Conservation (phyloP, 2,113 vertebrate genomes). For the Crotalus helleri region DNA sequence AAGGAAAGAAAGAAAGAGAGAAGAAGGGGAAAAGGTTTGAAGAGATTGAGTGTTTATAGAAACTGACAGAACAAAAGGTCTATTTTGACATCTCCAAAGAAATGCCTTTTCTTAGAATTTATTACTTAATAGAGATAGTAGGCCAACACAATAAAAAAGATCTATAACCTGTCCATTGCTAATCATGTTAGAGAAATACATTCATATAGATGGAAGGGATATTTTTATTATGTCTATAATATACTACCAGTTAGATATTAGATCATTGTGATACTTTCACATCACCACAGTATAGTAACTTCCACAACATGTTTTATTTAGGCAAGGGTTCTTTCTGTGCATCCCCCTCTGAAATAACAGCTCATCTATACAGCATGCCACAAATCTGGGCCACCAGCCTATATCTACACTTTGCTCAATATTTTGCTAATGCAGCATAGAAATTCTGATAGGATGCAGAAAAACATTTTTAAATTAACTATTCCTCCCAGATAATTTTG, state of each 20-base stretch:
- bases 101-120: neutral
- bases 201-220: neutral
- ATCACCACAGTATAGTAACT: neutral
- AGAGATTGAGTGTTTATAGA: conserved; percentile 27
- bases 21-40: conserved; percentile 40
- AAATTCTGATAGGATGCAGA: neutral
- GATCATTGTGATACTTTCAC: neutral
- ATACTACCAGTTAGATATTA: neutral
- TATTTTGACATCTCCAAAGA: conserved; percentile 29
- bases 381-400: neutral
- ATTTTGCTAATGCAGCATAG: neutral
- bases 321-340: neutral
- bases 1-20: neutral
- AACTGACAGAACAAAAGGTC: conserved; percentile 22
- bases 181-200: neutral
- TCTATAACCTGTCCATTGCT: neutral
- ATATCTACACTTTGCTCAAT: neutral
- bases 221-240: neutral
- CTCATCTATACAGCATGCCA: neutral
- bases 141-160: neutral
- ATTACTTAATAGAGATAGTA: neutral
- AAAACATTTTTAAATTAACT: neutral
- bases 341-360: neutral
- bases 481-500: neutral
- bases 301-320: neutral